phyloP scores from a whole-genome alignment of 1,140 invertebrate species.

The Brachionus koreanus region DNA sequence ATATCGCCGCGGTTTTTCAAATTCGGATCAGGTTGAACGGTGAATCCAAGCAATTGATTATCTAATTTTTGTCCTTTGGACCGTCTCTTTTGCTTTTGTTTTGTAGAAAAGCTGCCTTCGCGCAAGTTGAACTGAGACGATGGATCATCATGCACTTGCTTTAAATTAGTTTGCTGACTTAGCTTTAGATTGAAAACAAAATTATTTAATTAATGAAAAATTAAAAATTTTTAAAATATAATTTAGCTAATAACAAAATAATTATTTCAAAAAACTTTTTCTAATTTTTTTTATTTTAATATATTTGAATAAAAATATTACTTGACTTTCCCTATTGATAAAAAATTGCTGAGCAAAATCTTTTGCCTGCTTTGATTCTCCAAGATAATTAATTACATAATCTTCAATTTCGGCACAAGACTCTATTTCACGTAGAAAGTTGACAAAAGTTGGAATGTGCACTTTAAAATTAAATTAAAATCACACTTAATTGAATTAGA shows the following conservation, averaged over 20 bases:
- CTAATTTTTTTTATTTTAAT: not conserved
- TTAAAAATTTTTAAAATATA: too few species aligned
- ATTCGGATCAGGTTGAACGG: constrained; percentile 42
- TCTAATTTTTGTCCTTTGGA: constrained; percentile 43
- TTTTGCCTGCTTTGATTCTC: constrained; percentile 26
- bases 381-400: constrained; percentile 39
- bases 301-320: not conserved
- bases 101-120: constrained; percentile 31
- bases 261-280: too few species aligned
- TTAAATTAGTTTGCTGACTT: constrained; percentile 14
- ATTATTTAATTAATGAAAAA: too few species aligned
- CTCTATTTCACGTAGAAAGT: constrained; percentile 40
- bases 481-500: not conserved
- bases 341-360: constrained; percentile 44
- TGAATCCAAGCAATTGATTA: constrained; percentile 35
- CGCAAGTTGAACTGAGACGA: not conserved
- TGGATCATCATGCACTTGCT: constrained; percentile 31
- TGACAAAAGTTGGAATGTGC: constrained; percentile 39
- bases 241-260: too few species aligned
- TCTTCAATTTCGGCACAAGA: constrained; percentile 32
- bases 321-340: constrained; percentile 25
- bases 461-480: not conserved
- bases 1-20: constrained; percentile 43
- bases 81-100: constrained; percentile 42
- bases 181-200: not conserved